Evolutionary conservation across 2,797 vertebrate species (phyloP), one percentile per base, ranked within the genome.

Genomic region (Phalanger gymnotis): DNA sequence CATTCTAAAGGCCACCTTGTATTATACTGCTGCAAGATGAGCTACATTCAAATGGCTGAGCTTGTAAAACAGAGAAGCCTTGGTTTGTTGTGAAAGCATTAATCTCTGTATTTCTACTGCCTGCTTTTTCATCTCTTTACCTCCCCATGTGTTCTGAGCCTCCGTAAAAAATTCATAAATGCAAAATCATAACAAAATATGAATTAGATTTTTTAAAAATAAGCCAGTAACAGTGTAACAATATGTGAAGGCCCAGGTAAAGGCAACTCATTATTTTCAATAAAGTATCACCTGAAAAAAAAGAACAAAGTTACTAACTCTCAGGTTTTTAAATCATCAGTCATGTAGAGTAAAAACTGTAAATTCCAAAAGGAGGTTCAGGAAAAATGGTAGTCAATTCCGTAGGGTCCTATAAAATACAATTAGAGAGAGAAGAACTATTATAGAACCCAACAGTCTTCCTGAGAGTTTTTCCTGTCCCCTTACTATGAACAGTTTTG

Each of bases 41-140:
- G 22, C 91, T 96, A 73, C 52, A 94, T 97, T 89, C 4, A 25
- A 55, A 92, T 66, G 0, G 1, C 16, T 14, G n/a, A 95, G 61
- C 0, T 27, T 90, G 40, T 91, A 96, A 91, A 97, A 95, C 11
- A 94, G 91, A 54, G 19, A 94, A 54, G 34, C 90, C 81, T 93
- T 53, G 3, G 61, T 96, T 51, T 95, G 93, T 66, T 73, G 55
- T 40, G 58, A 90, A 61, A 97, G 95, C 61, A 92, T 58, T 96
- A 95, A 95, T 54, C 56, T 97, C 94, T 30, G 34, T 54, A 87
- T 34, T 52, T 95, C 0, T 51, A 81, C 54, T 31, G 16, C 25
- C 93, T 91, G 53, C 87, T 94, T 91, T 97, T 96, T 95, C 93
- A 87, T 92, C 93, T 96, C 94, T 51, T 55, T 91, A 87, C n/a